These are phyloP conservation scores for Pluvianellus socialis DNA, from an alignment of 2,113 vertebrate genomes.

Conservation along the genomic window DNA sequence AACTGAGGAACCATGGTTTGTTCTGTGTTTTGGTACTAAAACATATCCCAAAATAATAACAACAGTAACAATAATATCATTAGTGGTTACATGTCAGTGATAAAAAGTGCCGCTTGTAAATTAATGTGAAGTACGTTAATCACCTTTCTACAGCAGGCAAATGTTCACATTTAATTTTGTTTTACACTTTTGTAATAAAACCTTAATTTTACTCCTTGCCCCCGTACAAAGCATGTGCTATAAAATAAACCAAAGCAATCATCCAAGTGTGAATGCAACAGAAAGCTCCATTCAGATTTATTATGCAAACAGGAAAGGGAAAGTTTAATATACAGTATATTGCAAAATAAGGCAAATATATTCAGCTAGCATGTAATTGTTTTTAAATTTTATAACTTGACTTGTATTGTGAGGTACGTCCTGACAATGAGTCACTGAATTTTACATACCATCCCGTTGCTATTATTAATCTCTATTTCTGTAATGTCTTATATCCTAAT, in stretches of 20 bases:
- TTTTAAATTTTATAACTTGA: neutral
- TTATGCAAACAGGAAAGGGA: neutral
- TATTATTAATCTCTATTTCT: neutral
- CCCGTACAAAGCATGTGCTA: neutral
- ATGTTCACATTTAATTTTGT: neutral
- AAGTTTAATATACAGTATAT: neutral
- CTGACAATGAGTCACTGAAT: neutral
- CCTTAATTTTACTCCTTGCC: neutral
- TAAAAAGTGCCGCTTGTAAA: neutral
- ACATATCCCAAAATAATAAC: neutral
- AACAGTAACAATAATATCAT: neutral
- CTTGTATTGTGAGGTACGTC: neutral
- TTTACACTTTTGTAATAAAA: slow-evolving; percentile 8
- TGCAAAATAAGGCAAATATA: neutral
- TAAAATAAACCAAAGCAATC: neutral
- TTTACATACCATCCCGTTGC: neutral
- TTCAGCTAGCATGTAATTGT: neutral
- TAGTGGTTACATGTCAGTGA: neutral
- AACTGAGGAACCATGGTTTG: neutral
- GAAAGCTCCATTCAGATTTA: slow-evolving; percentile 12
- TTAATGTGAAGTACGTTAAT: neutral
- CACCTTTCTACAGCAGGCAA: neutral
- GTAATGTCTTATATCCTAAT: neutral
- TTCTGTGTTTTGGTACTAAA: neutral
- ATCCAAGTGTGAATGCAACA: neutral